Percentiles rank a stretch among this genome's conserved stretches.
phyloP scores from a whole-genome alignment of 2,113 vertebrate genomes.

The Strix uralensis region DNA sequence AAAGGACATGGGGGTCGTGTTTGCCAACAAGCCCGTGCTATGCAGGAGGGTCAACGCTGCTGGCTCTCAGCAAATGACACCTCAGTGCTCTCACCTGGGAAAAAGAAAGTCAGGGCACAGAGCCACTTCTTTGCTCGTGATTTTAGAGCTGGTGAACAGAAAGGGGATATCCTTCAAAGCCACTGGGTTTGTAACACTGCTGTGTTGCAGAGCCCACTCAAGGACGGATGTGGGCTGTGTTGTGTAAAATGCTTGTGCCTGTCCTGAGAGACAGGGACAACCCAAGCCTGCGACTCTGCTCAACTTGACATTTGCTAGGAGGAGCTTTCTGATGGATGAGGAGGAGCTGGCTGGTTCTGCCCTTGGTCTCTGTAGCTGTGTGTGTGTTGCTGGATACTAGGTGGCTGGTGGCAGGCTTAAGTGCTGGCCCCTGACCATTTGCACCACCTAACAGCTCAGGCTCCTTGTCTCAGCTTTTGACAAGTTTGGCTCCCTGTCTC shows the following conservation, averaged over 20 bases:
- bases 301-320: background rate
- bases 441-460: background rate
- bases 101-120: background rate
- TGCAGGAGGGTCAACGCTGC: fast-evolving
- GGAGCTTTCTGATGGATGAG: background rate
- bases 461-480: background rate
- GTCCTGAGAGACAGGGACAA: background rate
- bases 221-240: background rate
- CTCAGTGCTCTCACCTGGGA: background rate
- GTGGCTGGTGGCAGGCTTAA: background rate
- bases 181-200: background rate
- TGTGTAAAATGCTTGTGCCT: background rate
- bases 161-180: background rate
- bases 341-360: background rate
- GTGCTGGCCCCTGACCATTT: background rate
- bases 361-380: background rate
- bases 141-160: background rate
- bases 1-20: background rate
- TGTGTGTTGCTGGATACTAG: background rate
- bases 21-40: background rate
- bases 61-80: background rate
- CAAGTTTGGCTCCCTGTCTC: background rate
- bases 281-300: background rate
- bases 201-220: background rate
- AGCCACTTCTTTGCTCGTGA: background rate